Evolutionary conservation across 2,797 vertebrate genomes (phyloP).

Genomic region (Chiloscyllium punctatum): DNA sequence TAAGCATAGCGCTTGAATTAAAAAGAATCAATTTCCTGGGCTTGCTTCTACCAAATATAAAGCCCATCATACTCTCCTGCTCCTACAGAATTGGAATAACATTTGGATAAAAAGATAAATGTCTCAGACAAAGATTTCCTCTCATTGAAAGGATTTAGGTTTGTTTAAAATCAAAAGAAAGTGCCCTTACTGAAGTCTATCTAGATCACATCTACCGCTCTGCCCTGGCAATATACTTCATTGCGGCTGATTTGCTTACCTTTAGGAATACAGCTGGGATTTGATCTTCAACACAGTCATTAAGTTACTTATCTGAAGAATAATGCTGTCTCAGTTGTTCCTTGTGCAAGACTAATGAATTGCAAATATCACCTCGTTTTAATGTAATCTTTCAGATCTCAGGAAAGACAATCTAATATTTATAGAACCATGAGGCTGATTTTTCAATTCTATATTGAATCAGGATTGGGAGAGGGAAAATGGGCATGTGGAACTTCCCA

Average conservation of each 20-base stretch:
- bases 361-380: not conserved
- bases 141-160: too few species aligned
- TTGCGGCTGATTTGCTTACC: too few species aligned
- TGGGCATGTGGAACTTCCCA: not conserved
- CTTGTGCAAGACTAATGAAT: not conserved
- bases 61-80: not conserved
- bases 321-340: not conserved
- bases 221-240: too few species aligned
- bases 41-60: not conserved
- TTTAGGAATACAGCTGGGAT: too few species aligned
- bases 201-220: too few species aligned
- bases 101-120: not conserved
- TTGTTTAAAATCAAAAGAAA: not conserved
- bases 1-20: not conserved
- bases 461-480: not conserved
- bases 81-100: not conserved
- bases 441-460: not conserved
- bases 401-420: not conserved
- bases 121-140: not conserved
- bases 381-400: not conserved
- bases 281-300: too few species aligned
- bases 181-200: too few species aligned
- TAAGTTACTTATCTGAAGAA: not conserved
- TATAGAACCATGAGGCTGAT: not conserved
- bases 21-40: not conserved